Base-by-base conservation (phyloP, 2,888 invertebrate species). In the Ornithoptera alexandrae region DNA sequence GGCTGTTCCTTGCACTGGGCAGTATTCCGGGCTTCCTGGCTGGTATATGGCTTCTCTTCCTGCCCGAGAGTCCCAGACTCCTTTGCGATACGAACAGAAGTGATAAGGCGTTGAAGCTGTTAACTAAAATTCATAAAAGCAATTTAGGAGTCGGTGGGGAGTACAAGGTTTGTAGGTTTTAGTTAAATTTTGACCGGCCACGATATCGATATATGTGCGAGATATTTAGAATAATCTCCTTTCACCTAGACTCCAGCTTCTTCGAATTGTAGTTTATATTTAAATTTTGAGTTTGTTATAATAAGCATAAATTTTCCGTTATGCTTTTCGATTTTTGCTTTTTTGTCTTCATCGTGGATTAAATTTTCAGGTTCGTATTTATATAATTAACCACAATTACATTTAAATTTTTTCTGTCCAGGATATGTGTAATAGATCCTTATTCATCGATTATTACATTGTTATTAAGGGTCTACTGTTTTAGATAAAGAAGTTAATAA, bases 21-120 rank as follows among this genome's bases (percentile, higher is more conserved):
- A 93, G 94, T 15, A 70, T 96, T 0, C 96, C 96, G 1, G 94
- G 94, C 57, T 85, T 96, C 24, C 73, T 95, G 0, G 93, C 95
- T 1, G 95, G 94, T 0, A 72, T 94, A 2, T 93, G 94, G 88
- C 84, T 94, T 56, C 82, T 93, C 36, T 90, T 86, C 62, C 89
- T 95, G 42, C 96, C 96, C 0, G 96, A 96, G 79, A 96, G 95
- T 77, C 96, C 96, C 0, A 93, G 95, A 75, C 93, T 94, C 72
- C 88, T 95, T 22, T 86, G 94, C 0, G 93, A 94, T 57, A 94
- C 94, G 24, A 94, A 94, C 46, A 87, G 93, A 72, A 86, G 90
- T 12, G 90, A 93, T 3, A 90, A 94, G 72, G 95, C 96, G 0
- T 78, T 96, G 72, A 81, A 86, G 39, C 86, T 95, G n/a, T 83